Evolutionary conservation across 2,113 vertebrate species (phyloP).

Genomic region (Callocephalon fimbriatum): DNA sequence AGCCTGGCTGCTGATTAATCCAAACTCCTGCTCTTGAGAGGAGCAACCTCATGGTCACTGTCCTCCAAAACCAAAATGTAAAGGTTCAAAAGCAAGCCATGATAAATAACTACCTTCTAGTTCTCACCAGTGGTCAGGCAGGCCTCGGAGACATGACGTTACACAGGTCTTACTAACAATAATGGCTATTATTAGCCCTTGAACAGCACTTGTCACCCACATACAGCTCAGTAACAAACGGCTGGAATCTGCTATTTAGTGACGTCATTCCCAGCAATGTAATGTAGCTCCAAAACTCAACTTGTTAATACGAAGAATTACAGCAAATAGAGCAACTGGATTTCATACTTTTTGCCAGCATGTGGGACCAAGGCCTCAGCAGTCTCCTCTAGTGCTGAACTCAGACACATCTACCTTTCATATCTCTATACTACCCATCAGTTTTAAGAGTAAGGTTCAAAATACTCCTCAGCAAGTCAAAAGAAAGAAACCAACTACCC

Average conservation of each 20-base stretch:
- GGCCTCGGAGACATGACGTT: neutral
- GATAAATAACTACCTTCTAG: neutral
- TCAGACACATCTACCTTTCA: fast-evolving
- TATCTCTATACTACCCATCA: too few relatives aligned
- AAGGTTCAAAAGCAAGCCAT: neutral
- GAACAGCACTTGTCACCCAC: neutral
- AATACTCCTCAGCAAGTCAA: neutral
- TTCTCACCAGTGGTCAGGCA: neutral
- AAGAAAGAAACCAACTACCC: neutral
- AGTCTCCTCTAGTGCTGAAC: neutral
- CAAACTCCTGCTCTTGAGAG: neutral
- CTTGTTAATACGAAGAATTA: neutral
- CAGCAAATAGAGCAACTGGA: neutral
- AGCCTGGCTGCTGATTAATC: neutral
- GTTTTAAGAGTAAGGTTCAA: neutral
- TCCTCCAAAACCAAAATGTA: neutral
- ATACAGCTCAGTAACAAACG: neutral
- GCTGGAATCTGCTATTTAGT: neutral
- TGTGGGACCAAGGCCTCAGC: neutral
- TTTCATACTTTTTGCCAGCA: neutral
- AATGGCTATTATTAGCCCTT: neutral
- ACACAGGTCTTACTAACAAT: neutral
- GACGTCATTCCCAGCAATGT: neutral
- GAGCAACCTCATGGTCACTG: neutral
- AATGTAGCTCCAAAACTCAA: neutral